These are phyloP conservation scores for Punctoribates punctum DNA, from an alignment of 2,888 invertebrate genomes.

Conservation along the genomic window DNA sequence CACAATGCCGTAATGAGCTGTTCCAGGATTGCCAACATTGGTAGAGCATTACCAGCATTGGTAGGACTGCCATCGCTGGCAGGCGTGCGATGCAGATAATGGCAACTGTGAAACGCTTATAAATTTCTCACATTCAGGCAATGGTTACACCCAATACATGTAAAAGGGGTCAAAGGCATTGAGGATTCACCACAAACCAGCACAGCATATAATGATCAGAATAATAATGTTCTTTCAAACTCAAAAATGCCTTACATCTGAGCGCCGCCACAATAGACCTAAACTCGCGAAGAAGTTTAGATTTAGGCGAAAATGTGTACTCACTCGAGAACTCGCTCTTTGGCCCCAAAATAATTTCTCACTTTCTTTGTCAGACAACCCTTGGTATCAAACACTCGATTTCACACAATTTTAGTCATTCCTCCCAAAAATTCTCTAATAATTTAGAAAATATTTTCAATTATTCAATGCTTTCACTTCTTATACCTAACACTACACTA, in stretches of 20 bases:
- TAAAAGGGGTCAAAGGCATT: conserved; percentile 28
- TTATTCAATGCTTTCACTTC: too few relatives aligned
- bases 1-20: background rate
- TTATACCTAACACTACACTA: too few relatives aligned
- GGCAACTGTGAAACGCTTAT: conserved; percentile 18
- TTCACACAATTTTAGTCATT: background rate
- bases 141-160: conserved; percentile 31
- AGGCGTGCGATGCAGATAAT: conserved; percentile 14
- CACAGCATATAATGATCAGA: background rate
- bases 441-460: too few relatives aligned
- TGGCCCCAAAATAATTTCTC: conserved; percentile 14
- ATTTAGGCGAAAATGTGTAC: background rate
- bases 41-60: background rate
- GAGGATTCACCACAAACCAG: background rate
- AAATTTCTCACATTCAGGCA: conserved; percentile 6
- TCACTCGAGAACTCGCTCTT: background rate
- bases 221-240: background rate
- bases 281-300: background rate
- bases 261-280: too few relatives aligned
- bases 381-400: background rate
- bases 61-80: background rate
- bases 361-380: conserved; percentile 11
- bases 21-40: background rate
- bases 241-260: background rate
- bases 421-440: too few relatives aligned